Evolutionary conservation across 2,888 invertebrate species (phyloP).

Genomic region (Erebia aethiops): DNA sequence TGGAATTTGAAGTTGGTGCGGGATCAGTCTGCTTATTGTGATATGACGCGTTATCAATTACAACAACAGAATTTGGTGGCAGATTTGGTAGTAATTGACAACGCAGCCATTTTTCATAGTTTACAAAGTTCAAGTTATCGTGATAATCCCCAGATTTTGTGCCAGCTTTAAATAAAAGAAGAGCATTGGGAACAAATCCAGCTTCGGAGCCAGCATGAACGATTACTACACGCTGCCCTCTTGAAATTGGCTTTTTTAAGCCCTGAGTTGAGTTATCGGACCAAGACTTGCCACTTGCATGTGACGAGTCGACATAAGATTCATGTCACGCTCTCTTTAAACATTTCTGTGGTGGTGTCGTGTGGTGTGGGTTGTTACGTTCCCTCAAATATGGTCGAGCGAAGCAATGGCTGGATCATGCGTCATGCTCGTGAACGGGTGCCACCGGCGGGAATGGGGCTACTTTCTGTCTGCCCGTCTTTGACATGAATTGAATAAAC

Average conservation of each 20-base stretch:
- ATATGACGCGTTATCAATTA: constrained; percentile 45
- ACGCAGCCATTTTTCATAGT: constrained; percentile 45
- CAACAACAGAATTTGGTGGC: constrained; percentile 38
- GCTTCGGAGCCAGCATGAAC: constrained; percentile 23
- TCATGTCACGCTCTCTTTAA: no score
- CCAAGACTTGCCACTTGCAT: not conserved
- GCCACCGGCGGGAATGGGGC: no score
- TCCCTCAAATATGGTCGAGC: no score
- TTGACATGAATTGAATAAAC: no score
- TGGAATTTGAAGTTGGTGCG: constrained; percentile 36
- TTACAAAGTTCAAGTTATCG: constrained; percentile 41
- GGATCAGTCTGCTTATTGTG: constrained; percentile 41
- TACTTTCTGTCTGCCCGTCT: no score
- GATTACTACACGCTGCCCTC: constrained; percentile 11
- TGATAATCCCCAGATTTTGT: constrained; percentile 20
- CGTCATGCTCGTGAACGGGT: no score
- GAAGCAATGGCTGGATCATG: no score
- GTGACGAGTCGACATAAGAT: constrained; percentile 41
- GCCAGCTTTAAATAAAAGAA: not conserved
- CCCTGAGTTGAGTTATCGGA: not conserved
- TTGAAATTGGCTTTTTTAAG: constrained; percentile 2
- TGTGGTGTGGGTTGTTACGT: no score
- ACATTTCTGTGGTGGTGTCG: no score
- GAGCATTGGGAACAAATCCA: constrained; percentile 31
- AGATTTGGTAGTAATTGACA: constrained; percentile 45